Evolutionary conservation across 2,113 vertebrate species (phyloP), one percentile per base, ranked within the genome.

Genomic region (Nansenia antarctica): DNA sequence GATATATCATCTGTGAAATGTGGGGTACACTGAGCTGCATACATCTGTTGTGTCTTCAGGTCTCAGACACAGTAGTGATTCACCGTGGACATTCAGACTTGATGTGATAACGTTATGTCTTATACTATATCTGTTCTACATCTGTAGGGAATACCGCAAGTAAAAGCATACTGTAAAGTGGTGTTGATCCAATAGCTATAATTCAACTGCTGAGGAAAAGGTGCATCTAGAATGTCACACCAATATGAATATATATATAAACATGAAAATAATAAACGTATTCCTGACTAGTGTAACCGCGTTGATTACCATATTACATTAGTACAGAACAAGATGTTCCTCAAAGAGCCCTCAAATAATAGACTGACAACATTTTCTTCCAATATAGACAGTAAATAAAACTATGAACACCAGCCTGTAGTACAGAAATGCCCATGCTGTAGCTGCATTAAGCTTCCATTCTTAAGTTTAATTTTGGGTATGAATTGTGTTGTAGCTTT

Each of bases 401-500:
- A 58, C 14, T 29, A 58, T 29, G 29, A 58, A 58, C 26, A 58
- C 1, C 2, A 12, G 27, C 60, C 27, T 57, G 64, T 75, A 60
- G 65, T 72, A 69, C 67, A 78, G 61, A 83, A 72, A 62, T 81
- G 69, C 81, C 76, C 76, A 66, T 71, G 60, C 47, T 55, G 68
- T 85, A 60, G 39, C 53, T 32, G 52, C 65, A n/a, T 57, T 73
- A 24, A 63, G 45, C 55, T 59, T 52, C 39, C 45, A 69, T 62
- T 80, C 77, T 37, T 80, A 70, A 39, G 72, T 84, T 72, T 63
- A 70, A 57, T 77, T 68, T 65, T 57, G 82, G 74, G 61, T 81
- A 69, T 85, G 54, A 85, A 61, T 83, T 84, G 82, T 89, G 85
- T 91, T 83, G 86, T 89, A 85, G 78, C 81, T 87, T 90, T 80